Evolutionary conservation across 2,113 vertebrate species (phyloP).

Genomic region (Capreolus pygargus): DNA sequence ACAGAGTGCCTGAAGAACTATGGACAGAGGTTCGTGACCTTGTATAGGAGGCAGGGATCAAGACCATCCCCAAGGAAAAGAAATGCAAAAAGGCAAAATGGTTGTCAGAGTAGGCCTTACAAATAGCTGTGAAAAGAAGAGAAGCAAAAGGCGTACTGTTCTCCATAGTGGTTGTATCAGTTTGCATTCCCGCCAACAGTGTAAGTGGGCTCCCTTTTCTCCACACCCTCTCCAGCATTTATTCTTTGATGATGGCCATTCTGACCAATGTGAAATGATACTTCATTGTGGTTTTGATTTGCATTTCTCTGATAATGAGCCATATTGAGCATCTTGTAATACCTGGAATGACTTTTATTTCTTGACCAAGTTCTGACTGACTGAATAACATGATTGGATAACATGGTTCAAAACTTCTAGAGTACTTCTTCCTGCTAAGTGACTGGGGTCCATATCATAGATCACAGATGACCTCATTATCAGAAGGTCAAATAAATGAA

Average conservation of each 20-base stretch:
- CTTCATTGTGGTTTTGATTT: background rate
- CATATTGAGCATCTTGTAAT: background rate
- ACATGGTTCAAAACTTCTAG: background rate
- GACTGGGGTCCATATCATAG: background rate
- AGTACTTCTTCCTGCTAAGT: background rate
- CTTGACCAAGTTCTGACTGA: background rate
- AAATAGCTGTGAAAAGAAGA: background rate
- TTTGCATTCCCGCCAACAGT: background rate
- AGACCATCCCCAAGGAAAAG: background rate
- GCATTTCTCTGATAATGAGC: background rate
- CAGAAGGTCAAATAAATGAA: background rate
- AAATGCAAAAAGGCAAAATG: background rate
- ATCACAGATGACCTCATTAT: background rate
- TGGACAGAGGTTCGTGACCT: background rate
- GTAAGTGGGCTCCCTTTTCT: background rate
- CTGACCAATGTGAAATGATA: background rate
- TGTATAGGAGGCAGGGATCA: background rate
- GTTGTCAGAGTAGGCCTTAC: background rate
- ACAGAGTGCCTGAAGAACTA: background rate
- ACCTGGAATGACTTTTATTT: background rate
- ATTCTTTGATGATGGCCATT: background rate
- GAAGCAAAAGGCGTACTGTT: background rate
- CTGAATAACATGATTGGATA: background rate
- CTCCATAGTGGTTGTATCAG: background rate
- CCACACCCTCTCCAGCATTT: background rate